Evolutionary conservation across 2,888 invertebrate species (phyloP), one percentile per base, ranked within the genome.

Genomic region (Neuroscelio doddi): DNA sequence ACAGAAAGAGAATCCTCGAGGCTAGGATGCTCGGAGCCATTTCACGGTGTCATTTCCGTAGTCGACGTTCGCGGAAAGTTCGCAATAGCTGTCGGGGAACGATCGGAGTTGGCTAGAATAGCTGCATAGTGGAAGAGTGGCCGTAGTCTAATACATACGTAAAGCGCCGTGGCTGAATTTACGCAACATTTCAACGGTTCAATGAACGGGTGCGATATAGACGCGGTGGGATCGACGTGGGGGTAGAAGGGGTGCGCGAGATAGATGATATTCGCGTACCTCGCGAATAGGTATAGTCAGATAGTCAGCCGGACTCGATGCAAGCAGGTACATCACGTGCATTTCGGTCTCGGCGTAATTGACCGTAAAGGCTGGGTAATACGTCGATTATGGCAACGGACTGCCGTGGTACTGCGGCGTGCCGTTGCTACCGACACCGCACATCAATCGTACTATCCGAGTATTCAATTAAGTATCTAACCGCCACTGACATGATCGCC

Each of bases 401-500:
- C 50, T 56, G 57, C 34, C 41, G 41, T 42, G 41, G 47, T 30
- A 49, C 39, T 50, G 44, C 61, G 50, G 63, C 53, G 58, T 68
- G 65, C 62, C 61, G 63, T 65, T 71, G 74, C 77, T 75, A 76
- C 77, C 73, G 77, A 79, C 78, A 76, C 69, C 70, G 68, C 59
- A 73, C 78, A 80, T 80, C 79, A 75, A 79, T 80, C 79, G 73
- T 77, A 69, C 64, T 63, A 53, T 71, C 63, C 72, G 75, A 75
- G 77, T 78, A 79, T 80, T 79, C 79, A 78, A 79, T 79, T 79
- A 79, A 74, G 69, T 65, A 66, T 67, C 67, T 62, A 58, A 59
- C 64, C 61, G 51, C 63, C 55, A 49, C 39, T 9, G 49, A 50
- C 30, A 26, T 24, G 32, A 26, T 29, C 53, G 29, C 36, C 45